Base-by-base conservation (phyloP, 2,888 invertebrate genomes). In the Arrhopalites spinosus region DNA sequence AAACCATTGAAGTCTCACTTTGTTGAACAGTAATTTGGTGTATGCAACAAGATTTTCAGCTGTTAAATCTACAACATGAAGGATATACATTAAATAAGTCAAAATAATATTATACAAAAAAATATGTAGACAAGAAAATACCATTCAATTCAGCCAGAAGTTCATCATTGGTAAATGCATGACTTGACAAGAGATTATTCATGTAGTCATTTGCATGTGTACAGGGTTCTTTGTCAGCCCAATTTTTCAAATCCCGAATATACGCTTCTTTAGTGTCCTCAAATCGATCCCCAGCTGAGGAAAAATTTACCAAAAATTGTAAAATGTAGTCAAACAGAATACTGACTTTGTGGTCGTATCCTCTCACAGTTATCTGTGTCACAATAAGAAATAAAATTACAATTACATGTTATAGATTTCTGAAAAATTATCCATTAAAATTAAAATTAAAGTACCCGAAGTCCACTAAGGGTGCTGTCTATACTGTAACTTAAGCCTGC, bases 191-290 rank as follows among this genome's bases (percentile, higher is more conserved):
- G 63, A 96, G 88, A 17, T 93, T 87, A 0, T 93, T 91, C 78
- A 93, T 89, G 85, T 95, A 95, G 86, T 96, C 96, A 13, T 93
- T 90, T 0, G 87, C 74, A 73, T 80, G 80, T 27, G 77, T 68
- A 84, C 93, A 93, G 0, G 98, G 98, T 84, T 97, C 96, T 82
- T 97, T 96, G 0, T 95, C 92, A 74, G 92, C 90, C 85, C 96
- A 96, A 86, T 98, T 98, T 85, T 91, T 93, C 83, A 98, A 85
- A 15, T 88, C 88, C 73, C 98, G 87, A 11, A 92, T 89, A 36
- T 47, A 67, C 17, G 91, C 91, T 86, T 98, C 97, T 86, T 96
- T 96, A 69, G 92, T 86, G 80, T 94, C 92, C 77, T 91, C 90
- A 84, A 94, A 95, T 80, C 97, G 87, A 83, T 93, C 90, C 0